These are phyloP conservation scores for Drosophila sturtevanti DNA, from an alignment of 1,140 invertebrate genomes.

Conservation along the genomic window DNA sequence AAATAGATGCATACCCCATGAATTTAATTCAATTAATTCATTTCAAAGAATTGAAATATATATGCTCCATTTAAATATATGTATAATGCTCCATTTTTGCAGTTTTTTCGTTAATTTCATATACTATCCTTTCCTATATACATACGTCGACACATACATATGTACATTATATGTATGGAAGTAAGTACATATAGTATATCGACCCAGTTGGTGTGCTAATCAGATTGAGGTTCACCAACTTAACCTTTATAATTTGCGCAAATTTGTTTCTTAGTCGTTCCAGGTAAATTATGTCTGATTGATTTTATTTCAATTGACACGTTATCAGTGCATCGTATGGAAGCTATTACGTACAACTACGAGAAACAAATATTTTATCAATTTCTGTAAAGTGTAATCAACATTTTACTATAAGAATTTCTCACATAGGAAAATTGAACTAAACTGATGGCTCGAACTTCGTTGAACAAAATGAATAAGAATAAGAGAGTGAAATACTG, in stretches of 20 bases:
- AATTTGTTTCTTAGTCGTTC: conserved; percentile 23
- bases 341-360: conserved; percentile 27
- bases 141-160: neutral
- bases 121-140: no score
- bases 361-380: conserved; percentile 29
- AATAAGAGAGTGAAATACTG: neutral
- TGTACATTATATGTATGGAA: no score
- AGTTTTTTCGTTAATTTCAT: no score
- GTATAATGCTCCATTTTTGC: no score
- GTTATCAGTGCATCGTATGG: conserved; percentile 45
- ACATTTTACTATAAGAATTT: conserved; percentile 47
- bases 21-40: no score
- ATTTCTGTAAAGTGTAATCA: conserved; percentile 29
- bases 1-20: no score
- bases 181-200: no score
- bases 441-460: conserved; percentile 12
- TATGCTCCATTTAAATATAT: no score
- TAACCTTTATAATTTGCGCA: no score
- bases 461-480: neutral
- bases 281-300: conserved; percentile 57
- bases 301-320: conserved; percentile 1
- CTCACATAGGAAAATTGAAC: conserved; percentile 7
- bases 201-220: no score
- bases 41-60: no score
- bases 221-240: no score